These are phyloP conservation scores for Thermophis baileyi DNA, from an alignment of 2,113 vertebrate species.

Conservation along the genomic window DNA sequence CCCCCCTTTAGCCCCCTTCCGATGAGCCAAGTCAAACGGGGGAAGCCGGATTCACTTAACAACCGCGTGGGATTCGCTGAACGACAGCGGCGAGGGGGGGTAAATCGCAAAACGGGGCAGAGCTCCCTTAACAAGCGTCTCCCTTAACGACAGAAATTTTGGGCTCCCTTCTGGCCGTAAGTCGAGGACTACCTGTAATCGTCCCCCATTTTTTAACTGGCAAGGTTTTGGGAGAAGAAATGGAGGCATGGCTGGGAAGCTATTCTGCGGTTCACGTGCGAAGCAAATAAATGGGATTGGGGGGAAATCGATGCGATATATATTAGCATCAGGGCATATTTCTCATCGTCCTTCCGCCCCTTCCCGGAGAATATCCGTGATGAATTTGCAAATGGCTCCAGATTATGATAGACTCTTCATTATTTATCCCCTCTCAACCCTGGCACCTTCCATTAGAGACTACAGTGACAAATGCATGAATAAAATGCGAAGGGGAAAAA, in stretches of 20 bases:
- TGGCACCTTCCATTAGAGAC: constrained; percentile 70
- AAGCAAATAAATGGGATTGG: constrained; percentile 65
- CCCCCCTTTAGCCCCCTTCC: too few relatives aligned
- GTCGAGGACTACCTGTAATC: too few relatives aligned
- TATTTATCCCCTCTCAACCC: constrained; percentile 73
- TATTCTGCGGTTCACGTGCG: constrained; percentile 53
- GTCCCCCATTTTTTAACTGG: neutral
- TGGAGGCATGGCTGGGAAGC: constrained; percentile 4
- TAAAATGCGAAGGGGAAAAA: constrained; percentile 67
- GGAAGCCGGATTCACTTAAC: too few relatives aligned
- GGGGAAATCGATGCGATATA: constrained; percentile 72
- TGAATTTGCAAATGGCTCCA: constrained; percentile 78
- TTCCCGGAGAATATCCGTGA: constrained; percentile 69
- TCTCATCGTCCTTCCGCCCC: constrained; percentile 66
- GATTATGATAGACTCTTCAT: constrained; percentile 73
- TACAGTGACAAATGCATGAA: constrained; percentile 78
- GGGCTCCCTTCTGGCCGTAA: too few relatives aligned
- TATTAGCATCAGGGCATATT: constrained; percentile 51
- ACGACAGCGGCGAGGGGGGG: too few relatives aligned
- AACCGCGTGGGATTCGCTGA: too few relatives aligned
- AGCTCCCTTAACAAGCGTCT: too few relatives aligned
- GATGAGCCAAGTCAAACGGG: too few relatives aligned
- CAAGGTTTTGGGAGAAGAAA: constrained; percentile 7
- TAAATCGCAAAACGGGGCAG: too few relatives aligned
- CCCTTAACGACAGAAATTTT: too few relatives aligned